Base-by-base conservation (phyloP, 2,888 invertebrate genomes). In the Lasius fuliginosus region DNA sequence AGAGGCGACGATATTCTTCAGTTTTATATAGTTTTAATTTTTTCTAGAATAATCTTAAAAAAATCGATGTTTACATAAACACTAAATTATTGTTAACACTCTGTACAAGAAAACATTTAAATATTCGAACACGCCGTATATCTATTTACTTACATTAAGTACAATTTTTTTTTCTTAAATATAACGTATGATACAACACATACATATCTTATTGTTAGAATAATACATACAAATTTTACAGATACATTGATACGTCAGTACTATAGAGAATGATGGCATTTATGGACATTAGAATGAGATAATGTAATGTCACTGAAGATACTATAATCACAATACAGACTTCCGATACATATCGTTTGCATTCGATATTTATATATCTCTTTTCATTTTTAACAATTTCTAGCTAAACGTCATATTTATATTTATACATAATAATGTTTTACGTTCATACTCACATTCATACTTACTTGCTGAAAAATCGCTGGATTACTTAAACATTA, bases 91-190 rank as follows among this genome's bases (percentile, higher is more conserved):
- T n/a, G 5, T 49, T 69, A 69, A 69, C 33, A n/a, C 12, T 69
- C n/a, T 69, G 53, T 53, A 53, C 53, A 53, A 69, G 69, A n/a
- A 69, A 69, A 69, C 33, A 53, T 12, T 69, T 53, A 53, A 33
- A 64, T 23, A 15, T 23, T 36, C 64, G n/a, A 46, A 75, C 23
- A 62, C 46, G 18, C 30, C 30, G 36, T 18, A 46, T 64, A 33
- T 11, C 42, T 75, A 33, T 11, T 30, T 75, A 75, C 60, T 76
- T 76, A 76, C 75, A 76, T 49, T 64, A 64, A 40, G 36, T 64
- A 64, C 49, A 49, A n/a, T 49, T 30, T 53, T 42, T 42, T 1
- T 69, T 11, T n/a, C 53, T 69, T 53, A 69, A 18, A n/a, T 53
- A 12, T 46, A 64, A n/a, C 42, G 42, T 42, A 53, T 53, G n/a